phyloP scores from a whole-genome alignment of 1,140 invertebrate species.

The Episyrphus balteatus region DNA sequence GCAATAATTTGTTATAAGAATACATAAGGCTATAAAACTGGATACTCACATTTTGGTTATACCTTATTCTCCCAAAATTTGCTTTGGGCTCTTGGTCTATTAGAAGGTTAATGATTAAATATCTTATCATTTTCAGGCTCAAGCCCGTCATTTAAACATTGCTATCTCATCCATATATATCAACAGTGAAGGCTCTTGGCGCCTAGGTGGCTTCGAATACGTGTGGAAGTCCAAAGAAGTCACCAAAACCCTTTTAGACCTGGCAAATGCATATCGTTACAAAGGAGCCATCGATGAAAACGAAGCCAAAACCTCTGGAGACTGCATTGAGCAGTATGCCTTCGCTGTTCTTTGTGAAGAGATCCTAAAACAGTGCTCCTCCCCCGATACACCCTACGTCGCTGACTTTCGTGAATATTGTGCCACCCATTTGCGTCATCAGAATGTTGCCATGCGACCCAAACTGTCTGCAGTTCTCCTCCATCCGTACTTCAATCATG shows the following conservation, averaged over 20 bases:
- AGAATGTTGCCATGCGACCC: conserved; percentile 45
- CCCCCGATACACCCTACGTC: conserved; percentile 40
- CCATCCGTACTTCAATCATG: conserved; percentile 68
- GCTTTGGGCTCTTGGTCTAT: too few species aligned
- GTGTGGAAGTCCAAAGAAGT: conserved; percentile 58
- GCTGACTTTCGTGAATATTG: conserved; percentile 57
- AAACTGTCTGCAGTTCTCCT: conserved; percentile 50
- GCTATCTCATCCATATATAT: conserved; percentile 69
- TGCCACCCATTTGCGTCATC: conserved; percentile 49
- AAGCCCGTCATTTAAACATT: conserved; percentile 71
- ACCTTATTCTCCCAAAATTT: too few species aligned
- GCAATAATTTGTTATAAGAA: too few species aligned
- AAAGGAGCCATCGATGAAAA: conserved; percentile 57
- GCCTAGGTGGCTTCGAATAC: conserved; percentile 69
- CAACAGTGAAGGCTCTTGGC: conserved; percentile 68
- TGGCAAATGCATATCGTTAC: conserved; percentile 50
- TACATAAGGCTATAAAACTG: too few species aligned
- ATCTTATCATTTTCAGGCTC: conserved; percentile 45
- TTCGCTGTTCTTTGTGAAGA: conserved; percentile 69
- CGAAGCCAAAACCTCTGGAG: conserved; percentile 41
- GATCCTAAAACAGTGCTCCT: conserved; percentile 46
- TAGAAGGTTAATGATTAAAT: too few species aligned
- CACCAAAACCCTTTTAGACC: conserved; percentile 52
- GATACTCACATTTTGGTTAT: too few species aligned
- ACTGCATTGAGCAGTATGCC: conserved; percentile 63